A percentile compares a stretch with the other conserved stretches of the same genome.
phyloP scores from a whole-genome alignment of 1,140 invertebrate species.

The Eciton burchellii region DNA sequence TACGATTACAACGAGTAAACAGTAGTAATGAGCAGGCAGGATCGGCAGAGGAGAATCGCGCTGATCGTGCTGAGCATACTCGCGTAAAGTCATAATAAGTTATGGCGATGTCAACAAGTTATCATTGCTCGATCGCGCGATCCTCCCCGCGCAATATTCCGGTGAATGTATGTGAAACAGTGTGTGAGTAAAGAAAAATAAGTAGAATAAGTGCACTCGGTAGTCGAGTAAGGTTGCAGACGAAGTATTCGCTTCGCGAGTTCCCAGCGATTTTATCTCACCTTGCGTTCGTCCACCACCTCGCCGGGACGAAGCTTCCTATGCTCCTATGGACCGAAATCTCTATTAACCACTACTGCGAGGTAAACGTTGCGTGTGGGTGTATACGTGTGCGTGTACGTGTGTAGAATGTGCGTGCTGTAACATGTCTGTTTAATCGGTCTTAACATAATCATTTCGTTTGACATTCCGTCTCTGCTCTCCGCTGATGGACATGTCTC shows the following conservation, averaged over 20 bases:
- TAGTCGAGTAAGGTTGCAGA: conserved; percentile 79
- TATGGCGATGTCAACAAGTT: too few relatives aligned
- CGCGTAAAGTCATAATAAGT: too few relatives aligned
- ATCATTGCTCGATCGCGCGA: neutral
- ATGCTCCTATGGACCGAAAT: conserved; percentile 88
- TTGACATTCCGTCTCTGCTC: neutral
- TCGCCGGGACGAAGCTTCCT: conserved; percentile 96
- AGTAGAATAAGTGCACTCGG: conserved; percentile 68
- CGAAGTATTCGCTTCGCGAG: conserved; percentile 77
- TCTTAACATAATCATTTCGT: conserved; percentile 11
- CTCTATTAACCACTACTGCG: conserved; percentile 72
- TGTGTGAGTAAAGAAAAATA: conserved; percentile 58
- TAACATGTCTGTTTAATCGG: conserved; percentile 51
- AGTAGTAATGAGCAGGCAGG: conserved; percentile 65
- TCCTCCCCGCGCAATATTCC: conserved; percentile 60
- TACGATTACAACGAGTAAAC: conserved; percentile 39
- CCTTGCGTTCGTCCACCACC: conserved; percentile 96
- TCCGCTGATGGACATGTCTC: conserved; percentile 13
- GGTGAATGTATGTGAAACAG: conserved; percentile 71
- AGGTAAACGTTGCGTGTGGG: conserved; percentile 72
- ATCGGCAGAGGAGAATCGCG: conserved; percentile 56
- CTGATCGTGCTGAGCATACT: too few relatives aligned
- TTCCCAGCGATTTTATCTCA: conserved; percentile 87
- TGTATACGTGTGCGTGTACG: conserved; percentile 75
- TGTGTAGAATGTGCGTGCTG: conserved; percentile 2